A percentile compares a stretch with the other conserved stretches of the same genome.
Conservation (phyloP, 2,888 invertebrate genomes). For the Xestia xanthographa region DNA sequence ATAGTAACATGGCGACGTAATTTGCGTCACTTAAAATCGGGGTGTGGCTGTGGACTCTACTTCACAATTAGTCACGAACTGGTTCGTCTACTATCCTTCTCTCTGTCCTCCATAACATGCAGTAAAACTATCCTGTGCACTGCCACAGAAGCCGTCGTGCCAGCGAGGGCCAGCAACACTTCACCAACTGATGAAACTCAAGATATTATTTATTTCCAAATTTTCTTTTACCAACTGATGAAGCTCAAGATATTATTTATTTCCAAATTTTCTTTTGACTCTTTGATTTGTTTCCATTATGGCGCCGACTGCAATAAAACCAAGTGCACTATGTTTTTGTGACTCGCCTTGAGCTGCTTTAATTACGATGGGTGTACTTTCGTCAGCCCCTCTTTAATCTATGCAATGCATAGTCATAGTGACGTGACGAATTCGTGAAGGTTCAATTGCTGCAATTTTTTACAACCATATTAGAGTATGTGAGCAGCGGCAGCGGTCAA, state of each 20-base stretch:
- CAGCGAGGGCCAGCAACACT: background rate
- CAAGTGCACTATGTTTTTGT: background rate
- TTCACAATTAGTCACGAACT: background rate
- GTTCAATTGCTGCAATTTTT: conserved; percentile 15
- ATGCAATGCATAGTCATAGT: conserved; percentile 18
- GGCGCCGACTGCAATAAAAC: background rate
- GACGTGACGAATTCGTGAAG: conserved; percentile 22
- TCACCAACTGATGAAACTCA: background rate
- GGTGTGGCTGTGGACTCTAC: background rate
- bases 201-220: background rate
- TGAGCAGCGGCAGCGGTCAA: conserved; percentile 53
- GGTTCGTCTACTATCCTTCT: background rate
- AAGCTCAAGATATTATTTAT: background rate
- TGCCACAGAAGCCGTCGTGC: background rate
- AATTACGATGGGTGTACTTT: background rate
- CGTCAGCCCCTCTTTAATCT: background rate
- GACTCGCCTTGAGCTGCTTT: background rate
- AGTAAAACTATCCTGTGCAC: background rate
- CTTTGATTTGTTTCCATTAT: too few relatives aligned
- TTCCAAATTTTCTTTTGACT: background rate
- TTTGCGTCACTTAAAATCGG: background rate
- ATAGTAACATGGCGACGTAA: too few relatives aligned
- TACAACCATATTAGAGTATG: conserved; percentile 10
- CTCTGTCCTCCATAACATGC: background rate
- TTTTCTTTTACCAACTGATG: background rate